Base-by-base conservation (phyloP, 2,888 invertebrate genomes). In the Chrysolina oricalcia region DNA sequence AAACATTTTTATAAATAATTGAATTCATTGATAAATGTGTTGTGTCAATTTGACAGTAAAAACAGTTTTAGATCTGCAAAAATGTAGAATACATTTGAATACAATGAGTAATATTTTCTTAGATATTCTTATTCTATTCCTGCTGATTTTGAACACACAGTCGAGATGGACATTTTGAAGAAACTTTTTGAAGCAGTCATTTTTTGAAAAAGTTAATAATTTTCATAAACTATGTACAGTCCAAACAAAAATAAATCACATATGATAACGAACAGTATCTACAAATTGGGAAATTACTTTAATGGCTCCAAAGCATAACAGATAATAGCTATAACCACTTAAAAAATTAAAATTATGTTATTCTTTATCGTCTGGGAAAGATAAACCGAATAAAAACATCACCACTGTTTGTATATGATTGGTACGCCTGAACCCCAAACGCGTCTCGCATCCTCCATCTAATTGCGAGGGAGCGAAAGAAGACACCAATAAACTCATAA, bases 401-500 rank as follows among this genome's bases (percentile, higher is more conserved):
- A 35, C 8, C 59, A 15, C 23, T 5, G 35, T 59, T 27, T 5
- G 23, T n/a, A n/a, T 56, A 13, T 21, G 17, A 53, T 19, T 56
- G 23, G 13, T 27, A 59, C 11, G 17, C 50, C 48, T 67, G 27
- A 53, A 53, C 41, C 68, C 15, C 53, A 40, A 68, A 41, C 67
- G n/a, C 19, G 46, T 23, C 48, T 67, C 65, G 19, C 69, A 73
- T 73, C 64, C 70, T 75, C 74, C 67, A 56, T 23, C 70, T 77
- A 77, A 78, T 80, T 78, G 72, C 62, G 71, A 63, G 73, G 78
- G 82, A 81, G 81, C 78, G 78, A 80, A 81, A 84, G 82, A 84
- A 84, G 85, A 84, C 81, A 83, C 83, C 83, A 84, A 85, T 84
- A 84, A 83, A 85, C 82, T 77, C 83, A 82, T 85, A 85, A 84